Conservation (phyloP, 2,113 vertebrate species). For the Hydropotes inermis region DNA sequence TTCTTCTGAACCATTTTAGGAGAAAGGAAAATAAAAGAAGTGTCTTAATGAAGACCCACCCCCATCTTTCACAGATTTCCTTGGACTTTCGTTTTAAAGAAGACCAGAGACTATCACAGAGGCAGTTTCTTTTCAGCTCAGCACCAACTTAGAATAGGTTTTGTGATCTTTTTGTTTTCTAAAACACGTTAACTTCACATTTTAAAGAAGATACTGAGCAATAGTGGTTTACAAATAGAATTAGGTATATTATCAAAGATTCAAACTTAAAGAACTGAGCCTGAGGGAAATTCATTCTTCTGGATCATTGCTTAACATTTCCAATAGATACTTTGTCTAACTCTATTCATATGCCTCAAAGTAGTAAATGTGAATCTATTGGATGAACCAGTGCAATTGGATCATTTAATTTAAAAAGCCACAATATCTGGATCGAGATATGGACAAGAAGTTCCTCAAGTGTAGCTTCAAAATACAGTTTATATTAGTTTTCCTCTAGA, state of each 20-base stretch:
- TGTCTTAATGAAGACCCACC: background rate
- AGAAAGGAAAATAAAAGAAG: background rate
- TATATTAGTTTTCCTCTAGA: background rate
- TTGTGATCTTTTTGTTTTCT: background rate
- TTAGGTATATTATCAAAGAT: background rate
- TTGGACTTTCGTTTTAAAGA: background rate
- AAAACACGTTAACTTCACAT: constrained; percentile 42
- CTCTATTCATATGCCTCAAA: background rate
- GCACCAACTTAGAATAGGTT: background rate
- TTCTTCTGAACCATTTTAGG: background rate
- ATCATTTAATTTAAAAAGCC: background rate
- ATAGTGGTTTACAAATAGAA: constrained; percentile 57
- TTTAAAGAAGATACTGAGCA: constrained; percentile 66
- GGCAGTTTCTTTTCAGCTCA: background rate
- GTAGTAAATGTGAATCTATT: background rate
- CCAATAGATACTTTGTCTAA: background rate
- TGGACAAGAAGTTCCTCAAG: background rate
- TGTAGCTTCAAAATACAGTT: background rate
- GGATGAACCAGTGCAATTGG: background rate
- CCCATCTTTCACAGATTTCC: background rate
- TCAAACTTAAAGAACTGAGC: background rate
- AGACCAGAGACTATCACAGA: background rate
- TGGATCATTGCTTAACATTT: background rate
- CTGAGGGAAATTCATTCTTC: background rate
- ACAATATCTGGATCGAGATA: background rate